These are phyloP conservation scores for Prionace glauca DNA, from an alignment of 2,797 vertebrate species.

Conservation along the genomic window DNA sequence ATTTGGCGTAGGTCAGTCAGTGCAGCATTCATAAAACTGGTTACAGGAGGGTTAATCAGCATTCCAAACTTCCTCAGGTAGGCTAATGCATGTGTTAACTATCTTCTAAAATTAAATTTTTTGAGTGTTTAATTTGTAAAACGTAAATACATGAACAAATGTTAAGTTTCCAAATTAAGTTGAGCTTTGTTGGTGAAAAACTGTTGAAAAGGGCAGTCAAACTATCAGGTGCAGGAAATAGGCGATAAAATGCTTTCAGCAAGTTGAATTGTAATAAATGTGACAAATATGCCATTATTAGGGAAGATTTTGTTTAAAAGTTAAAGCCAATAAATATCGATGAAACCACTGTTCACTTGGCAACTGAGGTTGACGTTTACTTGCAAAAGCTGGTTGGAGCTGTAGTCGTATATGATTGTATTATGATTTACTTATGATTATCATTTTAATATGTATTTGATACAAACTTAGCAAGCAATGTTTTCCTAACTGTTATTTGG, in stretches of 20 bases:
- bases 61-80: conserved; percentile 25
- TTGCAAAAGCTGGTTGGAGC: background rate
- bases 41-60: background rate
- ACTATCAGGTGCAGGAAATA: background rate
- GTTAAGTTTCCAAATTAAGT: background rate
- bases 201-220: background rate
- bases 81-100: background rate
- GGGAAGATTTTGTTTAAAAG: background rate
- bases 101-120: background rate
- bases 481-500: background rate
- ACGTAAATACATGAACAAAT: background rate
- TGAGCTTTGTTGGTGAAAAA: background rate
- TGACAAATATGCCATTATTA: background rate
- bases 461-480: background rate
- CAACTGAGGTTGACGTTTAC: background rate
- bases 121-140: background rate
- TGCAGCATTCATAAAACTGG: background rate
- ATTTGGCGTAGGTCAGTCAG: background rate
- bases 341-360: background rate
- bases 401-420: background rate
- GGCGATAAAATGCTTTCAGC: background rate
- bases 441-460: background rate
- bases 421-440: background rate
- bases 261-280: background rate
- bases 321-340: too few relatives aligned